A percentile compares a stretch with the other conserved stretches of the same genome.
Evolutionary conservation across 2,888 invertebrate species (phyloP).

Genomic region (Nephrotoma guestfalica): DNA sequence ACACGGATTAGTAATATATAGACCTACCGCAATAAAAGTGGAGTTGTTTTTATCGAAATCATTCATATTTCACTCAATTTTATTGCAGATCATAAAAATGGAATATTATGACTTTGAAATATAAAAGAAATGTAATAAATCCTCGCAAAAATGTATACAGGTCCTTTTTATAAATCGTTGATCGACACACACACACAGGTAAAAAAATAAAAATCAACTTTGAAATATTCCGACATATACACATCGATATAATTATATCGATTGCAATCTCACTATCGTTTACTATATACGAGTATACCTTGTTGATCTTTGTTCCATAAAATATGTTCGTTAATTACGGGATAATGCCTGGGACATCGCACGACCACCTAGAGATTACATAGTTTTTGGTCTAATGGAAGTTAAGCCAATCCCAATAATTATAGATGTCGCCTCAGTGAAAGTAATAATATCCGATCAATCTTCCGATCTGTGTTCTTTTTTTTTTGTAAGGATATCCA

Average conservation of each 20-base stretch:
- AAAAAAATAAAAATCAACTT: neutral
- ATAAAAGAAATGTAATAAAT: neutral
- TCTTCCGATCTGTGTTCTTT: neutral
- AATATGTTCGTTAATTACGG: neutral
- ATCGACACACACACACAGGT: neutral
- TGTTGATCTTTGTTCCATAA: neutral
- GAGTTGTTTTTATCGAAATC: neutral
- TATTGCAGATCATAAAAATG: neutral
- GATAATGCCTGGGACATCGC: neutral
- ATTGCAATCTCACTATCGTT: neutral
- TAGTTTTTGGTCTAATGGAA: neutral
- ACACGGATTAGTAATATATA: neutral
- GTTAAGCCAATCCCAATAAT: neutral
- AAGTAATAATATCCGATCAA: neutral
- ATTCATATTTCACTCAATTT: neutral
- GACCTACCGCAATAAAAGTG: neutral
- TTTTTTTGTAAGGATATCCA: neutral
- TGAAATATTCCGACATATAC: neutral
- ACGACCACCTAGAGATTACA: neutral
- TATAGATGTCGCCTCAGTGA: neutral
- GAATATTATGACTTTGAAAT: neutral
- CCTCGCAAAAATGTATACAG: neutral
- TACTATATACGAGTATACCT: neutral
- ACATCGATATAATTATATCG: neutral
- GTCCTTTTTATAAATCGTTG: neutral